Percentiles rank a stretch among this genome's conserved stretches.
Evolutionary conservation across 1,140 invertebrate genomes (phyloP).

Genomic region (Drosophila tropicalis): DNA sequence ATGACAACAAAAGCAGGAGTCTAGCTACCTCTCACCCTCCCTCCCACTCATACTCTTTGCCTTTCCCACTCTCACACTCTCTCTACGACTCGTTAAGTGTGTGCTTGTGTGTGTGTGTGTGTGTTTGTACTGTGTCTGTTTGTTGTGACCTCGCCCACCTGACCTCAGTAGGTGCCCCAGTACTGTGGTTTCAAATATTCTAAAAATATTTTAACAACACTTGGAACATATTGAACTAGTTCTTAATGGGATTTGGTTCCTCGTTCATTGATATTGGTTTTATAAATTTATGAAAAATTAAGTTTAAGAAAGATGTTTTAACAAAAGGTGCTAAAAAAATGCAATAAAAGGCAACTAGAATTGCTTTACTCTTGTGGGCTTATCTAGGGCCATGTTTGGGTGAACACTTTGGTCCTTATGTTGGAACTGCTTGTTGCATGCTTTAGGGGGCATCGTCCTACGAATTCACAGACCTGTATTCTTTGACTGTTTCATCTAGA

Average conservation of each 20-base stretch:
- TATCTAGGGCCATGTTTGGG: too few relatives aligned
- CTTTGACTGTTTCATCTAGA: too few relatives aligned
- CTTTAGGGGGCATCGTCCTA: too few relatives aligned
- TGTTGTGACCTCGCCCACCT: constrained; percentile 73
- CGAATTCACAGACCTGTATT: too few relatives aligned
- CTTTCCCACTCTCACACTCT: neutral
- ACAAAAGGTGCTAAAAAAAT: neutral
- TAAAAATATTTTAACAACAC: too few relatives aligned
- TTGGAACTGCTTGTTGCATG: too few relatives aligned
- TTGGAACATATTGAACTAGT: neutral
- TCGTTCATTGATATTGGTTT: too few relatives aligned
- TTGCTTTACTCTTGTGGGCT: too few relatives aligned
- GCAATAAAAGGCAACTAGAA: neutral
- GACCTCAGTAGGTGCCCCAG: constrained; percentile 60
- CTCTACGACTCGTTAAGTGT: constrained; percentile 32
- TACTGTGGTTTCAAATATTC: constrained; percentile 43
- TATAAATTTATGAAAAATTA: too few relatives aligned
- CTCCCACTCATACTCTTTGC: constrained; percentile 3
- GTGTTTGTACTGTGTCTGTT: constrained; percentile 51
- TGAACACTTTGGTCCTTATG: too few relatives aligned
- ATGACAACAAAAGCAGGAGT: constrained; percentile 62
- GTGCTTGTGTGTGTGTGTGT: constrained; percentile 28
- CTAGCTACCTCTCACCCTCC: constrained; percentile 6
- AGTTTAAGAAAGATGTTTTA: too few relatives aligned
- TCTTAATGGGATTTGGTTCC: neutral